Evolutionary conservation across 37 sponge, comb jelly and placozoan genomes (phyloP).

Genomic region (Petrosia ficiformis): DNA sequence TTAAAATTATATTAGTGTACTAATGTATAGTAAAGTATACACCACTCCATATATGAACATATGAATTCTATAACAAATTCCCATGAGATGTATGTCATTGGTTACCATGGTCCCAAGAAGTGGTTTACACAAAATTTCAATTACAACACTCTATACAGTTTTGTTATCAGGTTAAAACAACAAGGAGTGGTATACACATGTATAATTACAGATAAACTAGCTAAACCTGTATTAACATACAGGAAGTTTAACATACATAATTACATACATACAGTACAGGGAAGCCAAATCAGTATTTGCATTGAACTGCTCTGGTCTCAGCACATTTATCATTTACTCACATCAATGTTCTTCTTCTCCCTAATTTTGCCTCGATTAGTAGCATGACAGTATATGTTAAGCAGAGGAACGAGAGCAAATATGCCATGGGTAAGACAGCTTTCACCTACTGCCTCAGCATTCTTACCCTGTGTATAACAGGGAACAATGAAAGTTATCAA

Average conservation of each 20-base stretch:
- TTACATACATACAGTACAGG: not conserved
- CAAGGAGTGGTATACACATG: too few species aligned
- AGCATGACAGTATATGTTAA: conserved; percentile 35
- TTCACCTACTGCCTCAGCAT: conserved; percentile 40
- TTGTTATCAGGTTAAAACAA: too few species aligned
- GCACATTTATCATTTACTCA: too few species aligned
- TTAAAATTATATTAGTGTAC: too few species aligned
- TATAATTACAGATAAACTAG: too few species aligned
- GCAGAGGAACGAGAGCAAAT: conserved; percentile 2
- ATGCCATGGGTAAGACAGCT: conserved; percentile 15
- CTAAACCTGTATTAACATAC: not conserved
- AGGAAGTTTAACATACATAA: conserved; percentile 5
- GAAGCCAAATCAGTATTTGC: conserved; percentile 2
- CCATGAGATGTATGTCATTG: too few species aligned
- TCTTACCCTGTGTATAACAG: conserved; percentile 18
- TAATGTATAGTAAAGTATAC: too few species aligned
- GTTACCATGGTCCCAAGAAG: too few species aligned
- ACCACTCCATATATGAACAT: too few species aligned
- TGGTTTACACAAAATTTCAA: too few species aligned
- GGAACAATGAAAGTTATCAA: conserved; percentile 15
- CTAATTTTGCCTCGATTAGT: conserved; percentile 30
- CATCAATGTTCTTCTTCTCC: conserved; percentile 41
- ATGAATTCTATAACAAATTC: too few species aligned
- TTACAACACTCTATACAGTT: too few species aligned
- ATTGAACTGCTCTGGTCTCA: conserved; percentile 1